Percentiles rank a stretch among this genome's conserved stretches.
phyloP scores from a whole-genome alignment of 2,797 vertebrate species.

The Gallinago stenura region DNA sequence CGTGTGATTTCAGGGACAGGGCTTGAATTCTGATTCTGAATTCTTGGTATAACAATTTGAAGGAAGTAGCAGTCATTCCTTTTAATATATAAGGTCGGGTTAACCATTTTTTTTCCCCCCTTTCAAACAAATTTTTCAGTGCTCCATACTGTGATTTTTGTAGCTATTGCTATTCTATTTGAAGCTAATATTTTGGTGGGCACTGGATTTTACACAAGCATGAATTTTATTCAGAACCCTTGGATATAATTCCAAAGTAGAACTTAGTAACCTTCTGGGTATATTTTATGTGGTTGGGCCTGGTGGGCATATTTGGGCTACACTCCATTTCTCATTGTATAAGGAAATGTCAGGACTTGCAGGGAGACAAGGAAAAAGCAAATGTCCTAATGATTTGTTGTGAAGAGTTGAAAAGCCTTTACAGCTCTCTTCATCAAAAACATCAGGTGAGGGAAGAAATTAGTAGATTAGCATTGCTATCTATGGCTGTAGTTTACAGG shows the following conservation, averaged over 20 bases:
- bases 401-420: not conserved
- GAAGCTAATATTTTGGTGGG: not conserved
- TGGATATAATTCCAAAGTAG: not conserved
- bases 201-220: not conserved
- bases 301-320: not conserved
- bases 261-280: not conserved
- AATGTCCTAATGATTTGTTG: not conserved
- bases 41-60: not conserved
- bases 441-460: not conserved
- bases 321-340: not conserved
- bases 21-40: not conserved
- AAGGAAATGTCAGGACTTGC: not conserved
- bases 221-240: not conserved
- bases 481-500: not conserved
- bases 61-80: not conserved
- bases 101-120: not conserved
- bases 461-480: not conserved
- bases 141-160: not conserved
- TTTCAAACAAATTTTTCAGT: not conserved
- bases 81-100: not conserved
- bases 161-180: not conserved
- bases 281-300: not conserved
- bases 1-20: fast-evolving
- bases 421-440: not conserved
- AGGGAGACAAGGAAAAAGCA: not conserved